Percentiles rank a stretch among this genome's conserved stretches.
phyloP scores from a whole-genome alignment of 1,140 invertebrate genomes.

The Drosophila simulans region DNA sequence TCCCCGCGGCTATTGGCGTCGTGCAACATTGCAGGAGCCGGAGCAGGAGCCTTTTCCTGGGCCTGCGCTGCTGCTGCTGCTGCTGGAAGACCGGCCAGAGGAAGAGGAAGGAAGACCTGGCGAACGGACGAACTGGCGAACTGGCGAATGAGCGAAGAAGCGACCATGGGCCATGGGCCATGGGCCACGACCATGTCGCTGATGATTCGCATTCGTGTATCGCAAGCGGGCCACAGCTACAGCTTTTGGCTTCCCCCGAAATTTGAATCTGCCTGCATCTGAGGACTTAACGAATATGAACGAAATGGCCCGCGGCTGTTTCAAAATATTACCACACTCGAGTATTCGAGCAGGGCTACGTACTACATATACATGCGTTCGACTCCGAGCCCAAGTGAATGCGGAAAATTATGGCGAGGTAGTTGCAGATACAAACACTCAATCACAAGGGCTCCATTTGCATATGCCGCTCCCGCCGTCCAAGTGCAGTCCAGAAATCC shows the following conservation, averaged over 20 bases:
- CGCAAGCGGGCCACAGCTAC: conserved; percentile 36
- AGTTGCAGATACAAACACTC: conserved; percentile 76
- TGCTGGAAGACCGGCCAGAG: conserved; percentile 14
- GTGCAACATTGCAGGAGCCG: conserved; percentile 81
- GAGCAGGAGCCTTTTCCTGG: conserved; percentile 81
- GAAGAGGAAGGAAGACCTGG: conserved; percentile 10
- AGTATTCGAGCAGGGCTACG: conserved; percentile 21
- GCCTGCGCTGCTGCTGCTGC: conserved; percentile 28
- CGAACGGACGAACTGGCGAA: neutral
- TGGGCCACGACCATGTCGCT: conserved; percentile 58
- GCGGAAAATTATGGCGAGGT: conserved; percentile 57
- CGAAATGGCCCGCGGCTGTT: conserved; percentile 64
- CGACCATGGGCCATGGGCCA: conserved; percentile 55
- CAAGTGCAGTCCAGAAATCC: conserved; percentile 5
- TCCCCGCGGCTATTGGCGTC: conserved; percentile 78
- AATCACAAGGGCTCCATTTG: conserved; percentile 59
- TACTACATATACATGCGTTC: conserved; percentile 34
- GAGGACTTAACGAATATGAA: conserved; percentile 82
- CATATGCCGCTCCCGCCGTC: conserved; percentile 15
- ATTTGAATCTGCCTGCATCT: conserved; percentile 84
- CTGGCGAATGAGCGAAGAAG: conserved; percentile 34
- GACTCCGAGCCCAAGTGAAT: conserved; percentile 40
- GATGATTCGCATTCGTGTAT: conserved; percentile 77
- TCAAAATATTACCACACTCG: conserved; percentile 71
- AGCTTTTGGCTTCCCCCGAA: conserved; percentile 71